Conservation (phyloP, 1,140 invertebrate species). For the Calycopis cecrops region DNA sequence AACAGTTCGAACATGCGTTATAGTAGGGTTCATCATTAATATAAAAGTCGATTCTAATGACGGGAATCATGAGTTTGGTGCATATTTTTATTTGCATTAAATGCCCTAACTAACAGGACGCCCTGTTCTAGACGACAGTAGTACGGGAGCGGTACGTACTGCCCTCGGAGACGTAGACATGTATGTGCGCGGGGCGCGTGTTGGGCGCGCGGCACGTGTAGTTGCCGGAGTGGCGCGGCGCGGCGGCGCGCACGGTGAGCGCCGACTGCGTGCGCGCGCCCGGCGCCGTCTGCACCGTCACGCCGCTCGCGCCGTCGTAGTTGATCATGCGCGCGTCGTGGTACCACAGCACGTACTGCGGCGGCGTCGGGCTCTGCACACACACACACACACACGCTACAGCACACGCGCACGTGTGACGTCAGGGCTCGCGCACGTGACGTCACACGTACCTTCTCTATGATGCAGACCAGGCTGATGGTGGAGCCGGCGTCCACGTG, state of each 20-base stretch:
- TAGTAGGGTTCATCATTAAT: too few relatives aligned
- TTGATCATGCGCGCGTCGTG: slow-evolving; percentile 95
- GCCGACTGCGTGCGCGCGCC: slow-evolving; percentile 88
- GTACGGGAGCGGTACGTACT: slow-evolving; percentile 59
- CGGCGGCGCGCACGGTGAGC: slow-evolving; percentile 86
- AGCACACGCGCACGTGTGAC: background rate
- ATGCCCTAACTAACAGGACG: too few relatives aligned
- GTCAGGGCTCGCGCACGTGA: background rate
- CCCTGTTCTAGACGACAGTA: too few relatives aligned
- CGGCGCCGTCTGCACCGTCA: slow-evolving; percentile 87
- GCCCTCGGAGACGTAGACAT: slow-evolving; percentile 93
- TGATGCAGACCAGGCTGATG: slow-evolving; percentile 93
- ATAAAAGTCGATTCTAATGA: too few relatives aligned
- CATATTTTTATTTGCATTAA: too few relatives aligned
- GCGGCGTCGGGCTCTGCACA: slow-evolving; percentile 88
- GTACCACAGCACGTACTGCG: slow-evolving; percentile 93
- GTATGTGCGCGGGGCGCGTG: slow-evolving; percentile 90
- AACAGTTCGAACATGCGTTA: too few relatives aligned
- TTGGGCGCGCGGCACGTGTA: slow-evolving; percentile 93
- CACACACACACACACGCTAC: background rate
- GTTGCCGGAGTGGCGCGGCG: slow-evolving; percentile 90
- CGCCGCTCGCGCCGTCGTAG: slow-evolving; percentile 88
- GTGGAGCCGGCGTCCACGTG: slow-evolving; percentile 92
- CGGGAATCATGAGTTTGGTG: too few relatives aligned
- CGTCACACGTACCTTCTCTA: slow-evolving; percentile 85